Percentiles rank a stretch among this genome's conserved stretches.
These are phyloP conservation scores for Aquatica leii DNA, from an alignment of 2,888 invertebrate genomes.

Conservation along the genomic window DNA sequence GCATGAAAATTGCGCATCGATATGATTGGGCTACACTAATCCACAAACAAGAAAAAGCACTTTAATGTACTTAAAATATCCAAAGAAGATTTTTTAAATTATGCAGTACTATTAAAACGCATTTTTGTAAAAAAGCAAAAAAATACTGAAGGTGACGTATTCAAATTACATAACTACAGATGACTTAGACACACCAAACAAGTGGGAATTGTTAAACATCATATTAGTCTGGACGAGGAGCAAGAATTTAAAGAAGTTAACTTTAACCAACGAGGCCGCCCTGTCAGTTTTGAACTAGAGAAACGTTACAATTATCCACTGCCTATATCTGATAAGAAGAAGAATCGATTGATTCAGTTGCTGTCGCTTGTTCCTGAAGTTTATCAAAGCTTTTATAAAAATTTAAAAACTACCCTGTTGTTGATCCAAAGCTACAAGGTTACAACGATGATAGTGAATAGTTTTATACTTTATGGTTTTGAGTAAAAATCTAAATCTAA, in stretches of 20 bases:
- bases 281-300: no score
- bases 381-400: not conserved
- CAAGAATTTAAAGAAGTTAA: slow-evolving; percentile 1
- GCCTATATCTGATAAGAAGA: not conserved
- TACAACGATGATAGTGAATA: not conserved
- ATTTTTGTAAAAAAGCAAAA: not conserved
- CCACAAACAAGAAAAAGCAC: not conserved
- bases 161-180: not conserved
- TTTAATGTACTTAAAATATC: not conserved
- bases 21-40: not conserved
- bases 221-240: no score
- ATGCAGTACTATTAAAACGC: not conserved
- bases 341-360: no score
- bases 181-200: not conserved
- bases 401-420: not conserved
- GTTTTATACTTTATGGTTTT: no score
- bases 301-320: not conserved
- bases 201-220: not conserved
- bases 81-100: not conserved
- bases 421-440: not conserved
- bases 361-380: no score
- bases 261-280: not conserved
- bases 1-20: slow-evolving; percentile 10
- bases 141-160: not conserved
- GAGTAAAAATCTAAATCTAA: no score